These are phyloP conservation scores for Pseudorasbora parva DNA, from an alignment of 2,113 vertebrate species.

Conservation along the genomic window DNA sequence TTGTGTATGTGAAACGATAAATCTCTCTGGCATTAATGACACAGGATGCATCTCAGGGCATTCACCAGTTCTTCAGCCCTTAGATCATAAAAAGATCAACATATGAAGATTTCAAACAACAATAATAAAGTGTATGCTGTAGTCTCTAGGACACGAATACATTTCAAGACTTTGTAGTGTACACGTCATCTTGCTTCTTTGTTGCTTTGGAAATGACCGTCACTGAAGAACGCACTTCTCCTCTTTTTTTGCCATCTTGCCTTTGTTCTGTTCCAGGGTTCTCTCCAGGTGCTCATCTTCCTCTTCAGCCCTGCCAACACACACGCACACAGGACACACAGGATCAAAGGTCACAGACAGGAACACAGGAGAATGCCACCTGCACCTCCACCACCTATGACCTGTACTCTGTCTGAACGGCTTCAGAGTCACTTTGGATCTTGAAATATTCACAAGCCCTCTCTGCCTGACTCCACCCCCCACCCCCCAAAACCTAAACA, in stretches of 20 bases:
- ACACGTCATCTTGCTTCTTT: constrained; percentile 22
- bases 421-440: background rate
- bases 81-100: constrained; percentile 13
- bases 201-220: constrained; percentile 58
- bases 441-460: constrained; percentile 4
- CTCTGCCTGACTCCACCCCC: background rate
- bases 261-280: constrained; percentile 98
- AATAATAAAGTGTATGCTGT: constrained; percentile 56
- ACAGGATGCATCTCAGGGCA: constrained; percentile 58
- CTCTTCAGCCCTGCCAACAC: constrained; percentile 88
- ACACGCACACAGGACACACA: constrained; percentile 58
- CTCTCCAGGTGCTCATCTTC: constrained; percentile 98
- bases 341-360: constrained; percentile 57
- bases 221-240: constrained; percentile 96
- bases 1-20: constrained; percentile 51
- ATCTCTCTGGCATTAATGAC: constrained; percentile 62
- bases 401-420: background rate
- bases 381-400: background rate
- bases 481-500: background rate
- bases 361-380: constrained; percentile 33
- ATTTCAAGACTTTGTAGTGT: constrained; percentile 48
- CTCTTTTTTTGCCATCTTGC: constrained; percentile 99
- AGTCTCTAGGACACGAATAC: constrained; percentile 56
- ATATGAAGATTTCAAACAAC: constrained; percentile 45
- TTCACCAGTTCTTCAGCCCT: constrained; percentile 18